A percentile compares a stretch with the other conserved stretches of the same genome.
phyloP scores from a whole-genome alignment of 1,140 invertebrate species.

The Calliopsis andreniformis region DNA sequence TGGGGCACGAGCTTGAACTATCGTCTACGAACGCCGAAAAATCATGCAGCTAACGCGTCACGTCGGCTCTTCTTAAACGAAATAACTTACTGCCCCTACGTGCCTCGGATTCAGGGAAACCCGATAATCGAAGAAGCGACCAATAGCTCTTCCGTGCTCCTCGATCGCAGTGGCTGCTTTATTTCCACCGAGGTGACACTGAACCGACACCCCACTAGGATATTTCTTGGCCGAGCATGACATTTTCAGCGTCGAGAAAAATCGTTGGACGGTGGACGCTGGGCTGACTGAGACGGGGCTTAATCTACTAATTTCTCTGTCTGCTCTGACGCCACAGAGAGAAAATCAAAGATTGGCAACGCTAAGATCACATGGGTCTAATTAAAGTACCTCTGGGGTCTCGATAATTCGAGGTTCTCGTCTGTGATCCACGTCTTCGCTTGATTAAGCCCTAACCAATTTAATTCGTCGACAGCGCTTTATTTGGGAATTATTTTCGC shows the following conservation, averaged over 20 bases:
- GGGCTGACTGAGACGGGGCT: constrained; percentile 2
- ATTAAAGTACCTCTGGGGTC: constrained; percentile 47
- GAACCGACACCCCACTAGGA: neutral
- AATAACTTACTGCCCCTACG: neutral
- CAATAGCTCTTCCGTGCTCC: neutral
- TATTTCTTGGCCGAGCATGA: constrained; percentile 12
- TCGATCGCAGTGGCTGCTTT: neutral
- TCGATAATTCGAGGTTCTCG: constrained; percentile 21
- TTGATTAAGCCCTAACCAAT: constrained; percentile 13
- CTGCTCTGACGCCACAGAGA: constrained; percentile 18
- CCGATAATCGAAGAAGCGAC: neutral
- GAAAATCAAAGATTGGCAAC: constrained; percentile 6
- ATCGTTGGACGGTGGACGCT: constrained; percentile 19
- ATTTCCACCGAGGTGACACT: constrained; percentile 3
- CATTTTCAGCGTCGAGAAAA: constrained; percentile 7
- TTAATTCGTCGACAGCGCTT: neutral
- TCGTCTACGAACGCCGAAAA: neutral
- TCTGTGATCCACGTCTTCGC: neutral
- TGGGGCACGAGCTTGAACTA: neutral
- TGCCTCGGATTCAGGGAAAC: neutral
- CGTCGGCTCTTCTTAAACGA: neutral
- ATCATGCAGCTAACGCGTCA: neutral
- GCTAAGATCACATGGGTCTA: constrained; percentile 43
- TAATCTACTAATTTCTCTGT: constrained; percentile 60
- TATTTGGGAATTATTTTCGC: neutral